Base-by-base conservation (phyloP, 2,888 invertebrate species). In the Unio delphinus region DNA sequence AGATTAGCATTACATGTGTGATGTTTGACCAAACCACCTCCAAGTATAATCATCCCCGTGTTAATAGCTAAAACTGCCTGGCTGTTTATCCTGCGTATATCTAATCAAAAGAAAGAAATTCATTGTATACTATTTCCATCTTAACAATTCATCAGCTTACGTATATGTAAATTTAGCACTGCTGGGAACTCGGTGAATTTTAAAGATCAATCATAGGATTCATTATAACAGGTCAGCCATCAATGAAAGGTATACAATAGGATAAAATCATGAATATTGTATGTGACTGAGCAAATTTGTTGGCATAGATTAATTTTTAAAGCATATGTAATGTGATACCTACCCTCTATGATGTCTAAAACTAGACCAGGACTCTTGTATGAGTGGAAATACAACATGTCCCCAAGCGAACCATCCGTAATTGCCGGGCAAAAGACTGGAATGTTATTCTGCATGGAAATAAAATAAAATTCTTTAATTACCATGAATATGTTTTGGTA, bases 1-100 rank as follows among this genome's bases (percentile, higher is more conserved):
- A 99, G 92, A 92, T 99, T 99, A 2, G 99, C 98, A 92, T 99
- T 99, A 91, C 97, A 98, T 82, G 99, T 98, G 88, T 99, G 99
- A 91, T 99, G 99, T 90, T 99, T 99, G n/a, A 99, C 92, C 0
- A 99, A 91, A 15, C 98, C 98, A 1, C 98, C 98, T 5, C 99
- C 99, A 71, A 99, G 90, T 74, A 99, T 97, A 58, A 99, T 94
- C 93, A 99, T 95, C 18, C 99, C 99, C n/a, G 96, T 95, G 87
- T 96, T 95, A 34, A 93, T 91, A 0, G 99, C 96, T 89, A 95
- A 96, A 17, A 98, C 95, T 23, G 99, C 95, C 93, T 99, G 96
- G 28, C 95, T 94, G 90, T 99, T 99, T 45, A 99, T 91, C 68
- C 96, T 92, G 68, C 94, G 92, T 70, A 99, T 91, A 91, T 99